Conservation (phyloP, 2,888 invertebrate species). For the Lepidonotus clava region DNA sequence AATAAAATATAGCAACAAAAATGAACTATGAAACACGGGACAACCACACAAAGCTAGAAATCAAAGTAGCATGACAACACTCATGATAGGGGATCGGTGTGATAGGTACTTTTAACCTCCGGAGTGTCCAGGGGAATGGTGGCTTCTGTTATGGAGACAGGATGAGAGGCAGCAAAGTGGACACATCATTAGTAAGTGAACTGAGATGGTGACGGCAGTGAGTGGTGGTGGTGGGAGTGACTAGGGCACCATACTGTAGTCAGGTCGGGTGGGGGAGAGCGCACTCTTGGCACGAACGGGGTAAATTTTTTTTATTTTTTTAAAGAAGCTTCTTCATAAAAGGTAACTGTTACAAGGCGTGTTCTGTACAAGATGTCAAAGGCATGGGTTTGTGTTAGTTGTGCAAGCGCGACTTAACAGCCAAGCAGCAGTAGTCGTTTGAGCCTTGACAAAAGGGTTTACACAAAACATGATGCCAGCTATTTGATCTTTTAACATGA, state of each 20-base stretch:
- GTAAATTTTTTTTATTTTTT: no score
- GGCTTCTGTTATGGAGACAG: constrained; percentile 9
- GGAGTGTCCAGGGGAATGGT: background rate
- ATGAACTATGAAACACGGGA: background rate
- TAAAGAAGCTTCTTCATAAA: no score
- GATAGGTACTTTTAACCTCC: constrained; percentile 44
- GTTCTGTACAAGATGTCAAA: no score
- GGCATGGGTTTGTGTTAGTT: no score
- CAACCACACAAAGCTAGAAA: background rate
- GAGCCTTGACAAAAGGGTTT: no score
- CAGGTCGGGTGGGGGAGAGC: no score
- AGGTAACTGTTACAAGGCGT: no score
- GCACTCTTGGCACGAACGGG: no score
- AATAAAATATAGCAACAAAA: background rate
- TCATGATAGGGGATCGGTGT: background rate
- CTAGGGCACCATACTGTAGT: no score
- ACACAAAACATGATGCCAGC: background rate
- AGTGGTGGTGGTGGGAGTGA: background rate
- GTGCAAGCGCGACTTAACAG: no score
- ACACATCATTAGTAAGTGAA: constrained; percentile 28
- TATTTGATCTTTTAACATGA: constrained; percentile 5
- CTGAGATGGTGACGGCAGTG: background rate
- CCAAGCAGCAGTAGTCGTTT: no score
- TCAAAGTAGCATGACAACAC: background rate
- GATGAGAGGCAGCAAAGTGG: constrained; percentile 17